Percentiles rank a stretch among this genome's conserved stretches.
phyloP scores from a whole-genome alignment of 2,113 vertebrate species.

The Sinosuthora webbiana region DNA sequence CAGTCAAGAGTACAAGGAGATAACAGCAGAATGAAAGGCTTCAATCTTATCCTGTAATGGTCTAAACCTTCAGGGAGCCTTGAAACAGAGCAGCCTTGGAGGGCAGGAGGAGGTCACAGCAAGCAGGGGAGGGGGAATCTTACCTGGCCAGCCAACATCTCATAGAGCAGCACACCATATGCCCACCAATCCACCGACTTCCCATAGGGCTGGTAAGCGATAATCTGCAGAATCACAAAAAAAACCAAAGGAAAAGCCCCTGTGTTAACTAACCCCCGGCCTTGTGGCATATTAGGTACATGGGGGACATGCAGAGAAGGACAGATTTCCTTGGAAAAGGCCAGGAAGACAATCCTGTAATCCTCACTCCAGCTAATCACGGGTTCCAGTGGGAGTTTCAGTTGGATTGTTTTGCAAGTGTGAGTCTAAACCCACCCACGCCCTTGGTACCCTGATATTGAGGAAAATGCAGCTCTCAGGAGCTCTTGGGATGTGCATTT shows the following conservation, averaged over 20 bases:
- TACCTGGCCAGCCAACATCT: slow-evolving; percentile 98
- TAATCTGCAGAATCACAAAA: slow-evolving; percentile 80
- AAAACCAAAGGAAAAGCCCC: fast-evolving
- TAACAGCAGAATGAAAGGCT: neutral
- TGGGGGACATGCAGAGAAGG: neutral
- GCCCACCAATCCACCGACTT: slow-evolving; percentile 99
- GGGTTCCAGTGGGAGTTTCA: neutral
- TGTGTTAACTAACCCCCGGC: neutral
- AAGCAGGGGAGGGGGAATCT: neutral
- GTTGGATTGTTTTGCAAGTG: neutral
- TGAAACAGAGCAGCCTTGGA: neutral
- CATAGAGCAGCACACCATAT: slow-evolving; percentile 93
- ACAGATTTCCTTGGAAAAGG: neutral
- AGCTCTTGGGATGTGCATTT: neutral
- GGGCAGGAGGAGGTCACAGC: neutral
- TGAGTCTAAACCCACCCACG: neutral
- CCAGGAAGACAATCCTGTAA: neutral
- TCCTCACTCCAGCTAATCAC: neutral
- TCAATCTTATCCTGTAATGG: neutral
- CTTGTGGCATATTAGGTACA: neutral
- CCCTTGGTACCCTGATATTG: neutral
- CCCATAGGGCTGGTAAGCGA: slow-evolving; percentile 95
- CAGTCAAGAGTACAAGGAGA: neutral
- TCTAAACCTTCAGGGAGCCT: neutral
- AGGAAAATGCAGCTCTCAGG: neutral